These are phyloP conservation scores for Microplitis demolitor DNA, from an alignment of 1,140 invertebrate genomes.

Conservation along the genomic window DNA sequence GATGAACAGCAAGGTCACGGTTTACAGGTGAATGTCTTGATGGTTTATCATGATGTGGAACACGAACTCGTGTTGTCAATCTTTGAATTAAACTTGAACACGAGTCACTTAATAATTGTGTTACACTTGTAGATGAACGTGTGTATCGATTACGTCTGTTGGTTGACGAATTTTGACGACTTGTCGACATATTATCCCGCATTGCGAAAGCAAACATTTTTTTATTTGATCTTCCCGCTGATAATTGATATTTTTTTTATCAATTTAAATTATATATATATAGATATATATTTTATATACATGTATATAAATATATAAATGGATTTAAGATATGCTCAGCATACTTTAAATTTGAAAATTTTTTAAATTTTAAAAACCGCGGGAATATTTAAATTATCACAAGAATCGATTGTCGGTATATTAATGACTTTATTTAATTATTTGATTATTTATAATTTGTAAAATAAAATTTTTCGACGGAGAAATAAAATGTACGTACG, in stretches of 20 bases:
- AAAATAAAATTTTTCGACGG: conserved; percentile 31
- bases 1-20: conserved; percentile 38
- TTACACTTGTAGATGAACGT: conserved; percentile 67
- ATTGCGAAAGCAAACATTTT: conserved; percentile 52
- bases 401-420: too few relatives aligned
- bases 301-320: too few relatives aligned
- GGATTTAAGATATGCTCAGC: too few relatives aligned
- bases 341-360: too few relatives aligned
- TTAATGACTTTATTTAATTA: too few relatives aligned
- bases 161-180: conserved; percentile 38
- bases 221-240: too few relatives aligned
- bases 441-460: neutral
- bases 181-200: conserved; percentile 53
- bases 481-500: conserved; percentile 13
- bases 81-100: conserved; percentile 82
- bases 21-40: conserved; percentile 46
- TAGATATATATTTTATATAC: too few relatives aligned
- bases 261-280: too few relatives aligned
- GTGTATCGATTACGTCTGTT: conserved; percentile 25
- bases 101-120: conserved; percentile 81
- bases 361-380: too few relatives aligned
- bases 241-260: neutral
- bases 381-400: too few relatives aligned
- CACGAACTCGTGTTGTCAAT: conserved; percentile 72
- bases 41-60: conserved; percentile 59